Evolutionary conservation across 2,888 invertebrate genomes (phyloP).

Genomic region (Ormyrus pomaceus): DNA sequence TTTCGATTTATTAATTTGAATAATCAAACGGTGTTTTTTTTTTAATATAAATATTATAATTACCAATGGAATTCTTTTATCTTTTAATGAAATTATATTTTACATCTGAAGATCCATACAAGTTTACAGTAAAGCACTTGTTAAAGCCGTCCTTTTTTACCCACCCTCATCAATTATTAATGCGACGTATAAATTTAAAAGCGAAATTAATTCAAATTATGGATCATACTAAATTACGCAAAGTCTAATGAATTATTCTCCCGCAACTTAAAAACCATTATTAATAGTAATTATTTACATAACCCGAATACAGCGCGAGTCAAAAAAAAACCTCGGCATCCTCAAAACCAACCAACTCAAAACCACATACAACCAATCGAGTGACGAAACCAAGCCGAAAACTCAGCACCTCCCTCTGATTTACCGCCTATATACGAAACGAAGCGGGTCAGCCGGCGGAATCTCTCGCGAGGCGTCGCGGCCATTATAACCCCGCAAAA

Average conservation of each 20-base stretch:
- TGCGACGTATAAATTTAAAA: neutral
- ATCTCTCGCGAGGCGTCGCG: constrained; percentile 58
- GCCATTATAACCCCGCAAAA: no score
- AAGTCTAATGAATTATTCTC: neutral
- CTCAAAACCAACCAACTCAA: neutral
- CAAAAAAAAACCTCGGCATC: neutral
- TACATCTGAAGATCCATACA: no score
- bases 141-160: no score
- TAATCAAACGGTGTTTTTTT: no score
- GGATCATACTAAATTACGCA: constrained; percentile 6
- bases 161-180: no score
- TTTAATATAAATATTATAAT: no score
- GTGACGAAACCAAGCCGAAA: neutral
- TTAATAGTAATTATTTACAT: neutral
- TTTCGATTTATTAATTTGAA: no score
- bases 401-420: neutral
- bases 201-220: constrained; percentile 2
- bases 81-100: no score
- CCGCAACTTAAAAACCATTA: neutral
- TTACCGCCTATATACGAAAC: neutral
- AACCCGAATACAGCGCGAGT: neutral
- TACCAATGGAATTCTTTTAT: no score
- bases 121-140: no score
- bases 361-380: neutral
- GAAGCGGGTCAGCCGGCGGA: neutral